Evolutionary conservation across 2,797 vertebrate genomes (phyloP).

Genomic region (Muraenolepis orangiensis): DNA sequence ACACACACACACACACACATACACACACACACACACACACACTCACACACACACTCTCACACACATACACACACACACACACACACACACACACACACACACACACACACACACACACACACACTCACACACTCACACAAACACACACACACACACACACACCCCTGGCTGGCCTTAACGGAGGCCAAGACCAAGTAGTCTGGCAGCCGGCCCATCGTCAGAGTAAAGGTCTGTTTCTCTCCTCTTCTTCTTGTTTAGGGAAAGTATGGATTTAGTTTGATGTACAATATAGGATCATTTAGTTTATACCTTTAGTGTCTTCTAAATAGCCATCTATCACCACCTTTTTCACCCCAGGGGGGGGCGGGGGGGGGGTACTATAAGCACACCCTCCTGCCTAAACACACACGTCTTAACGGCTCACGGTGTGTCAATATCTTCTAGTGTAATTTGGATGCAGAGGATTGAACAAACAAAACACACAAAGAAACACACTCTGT

Average conservation of each 20-base stretch:
- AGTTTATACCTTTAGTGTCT: not conserved
- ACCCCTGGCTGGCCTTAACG: too few relatives aligned
- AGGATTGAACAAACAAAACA: too few relatives aligned
- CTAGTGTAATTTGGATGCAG: too few relatives aligned
- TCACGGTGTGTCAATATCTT: too few relatives aligned
- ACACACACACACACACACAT: not conserved
- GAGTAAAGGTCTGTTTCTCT: too few relatives aligned
- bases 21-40: not conserved
- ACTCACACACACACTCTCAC: not conserved
- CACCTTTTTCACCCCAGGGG: not conserved
- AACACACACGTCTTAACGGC: too few relatives aligned
- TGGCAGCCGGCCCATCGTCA: too few relatives aligned
- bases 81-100: not conserved
- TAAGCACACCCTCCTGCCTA: not conserved
- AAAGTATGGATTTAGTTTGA: not conserved
- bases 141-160: constrained; percentile 33
- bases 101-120: not conserved
- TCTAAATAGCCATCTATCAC: constrained; percentile 1
- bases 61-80: not conserved
- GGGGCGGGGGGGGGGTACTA: not conserved
- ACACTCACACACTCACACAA: not conserved
- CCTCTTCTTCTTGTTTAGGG: too few relatives aligned
- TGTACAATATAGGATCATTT: not conserved
- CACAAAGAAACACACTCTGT: too few relatives aligned
- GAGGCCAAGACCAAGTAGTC: too few relatives aligned